phyloP scores from a whole-genome alignment of 2,113 vertebrate species.

The Pholis gunnellus region DNA sequence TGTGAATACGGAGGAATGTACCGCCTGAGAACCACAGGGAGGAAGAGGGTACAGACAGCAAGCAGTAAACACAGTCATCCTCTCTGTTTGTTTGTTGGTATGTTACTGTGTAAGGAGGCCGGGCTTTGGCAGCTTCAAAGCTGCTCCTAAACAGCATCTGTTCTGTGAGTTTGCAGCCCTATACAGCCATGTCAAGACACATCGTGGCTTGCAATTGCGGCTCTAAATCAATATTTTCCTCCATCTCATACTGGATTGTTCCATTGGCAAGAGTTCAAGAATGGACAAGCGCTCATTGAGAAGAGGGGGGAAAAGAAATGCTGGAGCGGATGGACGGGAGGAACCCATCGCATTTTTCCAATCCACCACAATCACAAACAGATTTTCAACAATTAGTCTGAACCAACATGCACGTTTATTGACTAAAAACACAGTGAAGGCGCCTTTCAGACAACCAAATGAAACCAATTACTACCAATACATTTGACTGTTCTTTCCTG shows the following conservation, averaged over 20 bases:
- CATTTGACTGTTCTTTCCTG: slow-evolving; percentile 11
- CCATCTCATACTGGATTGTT: slow-evolving; percentile 71
- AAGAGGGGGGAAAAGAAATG: slow-evolving; percentile 35
- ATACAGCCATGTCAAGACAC: slow-evolving; percentile 56
- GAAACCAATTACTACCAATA: slow-evolving; percentile 31
- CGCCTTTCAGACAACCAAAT: slow-evolving; percentile 25
- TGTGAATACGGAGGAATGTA: slow-evolving; percentile 72
- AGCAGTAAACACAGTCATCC: slow-evolving; percentile 62
- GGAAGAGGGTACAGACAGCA: slow-evolving; percentile 70
- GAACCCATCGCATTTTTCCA: slow-evolving; percentile 67
- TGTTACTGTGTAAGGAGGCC: slow-evolving; percentile 60
- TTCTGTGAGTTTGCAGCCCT: slow-evolving; percentile 46
- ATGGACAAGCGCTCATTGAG: slow-evolving; percentile 71
- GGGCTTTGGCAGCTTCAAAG: slow-evolving; percentile 55
- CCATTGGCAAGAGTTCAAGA: slow-evolving; percentile 76
- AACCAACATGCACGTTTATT: slow-evolving; percentile 56
- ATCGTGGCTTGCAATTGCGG: slow-evolving; percentile 62
- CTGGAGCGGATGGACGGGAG: slow-evolving; percentile 61
- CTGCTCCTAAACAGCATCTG: slow-evolving; percentile 67
- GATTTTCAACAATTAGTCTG: slow-evolving; percentile 72
- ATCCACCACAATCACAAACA: slow-evolving; percentile 79
- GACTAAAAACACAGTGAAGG: slow-evolving; percentile 47
- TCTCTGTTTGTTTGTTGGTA: slow-evolving; percentile 73
- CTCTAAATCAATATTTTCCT: slow-evolving; percentile 81
- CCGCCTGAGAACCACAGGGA: slow-evolving; percentile 70